A percentile compares a stretch with the other conserved stretches of the same genome.
Conservation (phyloP, 2,797 vertebrate genomes). For the Luscinia megarhynchos region DNA sequence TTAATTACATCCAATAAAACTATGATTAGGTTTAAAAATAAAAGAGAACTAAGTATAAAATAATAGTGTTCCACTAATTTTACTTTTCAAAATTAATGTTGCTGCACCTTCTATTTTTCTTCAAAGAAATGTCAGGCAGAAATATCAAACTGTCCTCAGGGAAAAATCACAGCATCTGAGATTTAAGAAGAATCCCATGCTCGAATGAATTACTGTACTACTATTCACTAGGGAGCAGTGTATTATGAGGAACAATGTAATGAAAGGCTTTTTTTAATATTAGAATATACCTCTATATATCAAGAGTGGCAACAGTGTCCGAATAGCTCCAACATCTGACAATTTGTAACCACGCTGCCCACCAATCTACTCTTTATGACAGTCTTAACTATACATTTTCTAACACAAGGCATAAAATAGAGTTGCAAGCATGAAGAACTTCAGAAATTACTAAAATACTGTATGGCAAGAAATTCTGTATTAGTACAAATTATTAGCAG, state of each 20-base stretch:
- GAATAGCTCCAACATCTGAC: conserved; percentile 55
- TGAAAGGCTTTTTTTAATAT: conserved; percentile 52
- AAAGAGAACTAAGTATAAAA: conserved; percentile 75
- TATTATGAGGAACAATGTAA: conserved; percentile 61
- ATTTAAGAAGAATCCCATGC: conserved; percentile 66
- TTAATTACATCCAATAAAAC: conserved; percentile 76
- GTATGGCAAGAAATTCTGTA: conserved; percentile 22
- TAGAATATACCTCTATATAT: conserved; percentile 56
- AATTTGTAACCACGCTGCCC: conserved; percentile 44
- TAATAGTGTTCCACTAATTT: conserved; percentile 75
- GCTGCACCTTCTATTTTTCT: conserved; percentile 72
- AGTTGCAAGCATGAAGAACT: conserved; percentile 54
- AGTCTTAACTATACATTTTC: conserved; percentile 56
- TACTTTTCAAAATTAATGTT: conserved; percentile 74
- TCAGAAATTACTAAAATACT: conserved; percentile 58
- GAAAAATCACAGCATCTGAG: conserved; percentile 71
- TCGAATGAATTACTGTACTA: conserved; percentile 66
- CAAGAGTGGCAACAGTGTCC: conserved; percentile 47
- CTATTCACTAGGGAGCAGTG: conserved; percentile 51
- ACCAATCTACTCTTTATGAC: conserved; percentile 52
- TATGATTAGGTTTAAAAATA: conserved; percentile 72
- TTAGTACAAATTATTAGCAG: conserved; percentile 41
- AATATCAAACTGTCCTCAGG: conserved; percentile 71
- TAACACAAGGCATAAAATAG: conserved; percentile 46
- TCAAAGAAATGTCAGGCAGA: conserved; percentile 74